Percentiles rank a stretch among this genome's conserved stretches.
Evolutionary conservation across 2,888 invertebrate species (phyloP).

Genomic region (Amphipyra berbera): DNA sequence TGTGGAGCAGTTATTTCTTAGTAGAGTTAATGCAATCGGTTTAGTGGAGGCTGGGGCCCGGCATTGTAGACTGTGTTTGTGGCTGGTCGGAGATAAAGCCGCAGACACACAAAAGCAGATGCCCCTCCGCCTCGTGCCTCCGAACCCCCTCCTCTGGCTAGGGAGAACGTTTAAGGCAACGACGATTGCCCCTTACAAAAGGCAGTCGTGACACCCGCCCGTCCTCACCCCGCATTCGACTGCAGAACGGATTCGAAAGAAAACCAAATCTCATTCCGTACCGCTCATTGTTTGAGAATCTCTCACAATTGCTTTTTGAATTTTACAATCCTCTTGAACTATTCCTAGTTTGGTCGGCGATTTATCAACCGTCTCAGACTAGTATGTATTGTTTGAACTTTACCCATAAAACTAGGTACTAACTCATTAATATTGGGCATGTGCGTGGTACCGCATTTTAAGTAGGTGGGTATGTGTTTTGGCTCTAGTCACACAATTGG

Average conservation of each 20-base stretch:
- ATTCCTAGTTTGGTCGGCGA: constrained; percentile 59
- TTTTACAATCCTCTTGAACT: constrained; percentile 73
- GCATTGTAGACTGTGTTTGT: constrained; percentile 69
- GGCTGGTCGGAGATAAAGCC: constrained; percentile 77
- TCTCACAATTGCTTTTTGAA: constrained; percentile 82
- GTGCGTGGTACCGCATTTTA: constrained; percentile 2
- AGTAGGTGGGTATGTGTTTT: constrained; percentile 26
- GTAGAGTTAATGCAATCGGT: constrained; percentile 78
- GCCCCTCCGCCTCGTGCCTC: constrained; percentile 64
- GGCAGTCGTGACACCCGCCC: constrained; percentile 60
- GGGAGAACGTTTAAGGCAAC: constrained; percentile 79
- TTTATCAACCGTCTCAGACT: constrained; percentile 43
- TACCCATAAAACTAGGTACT: constrained; percentile 22
- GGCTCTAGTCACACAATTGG: constrained; percentile 8
- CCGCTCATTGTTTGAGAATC: constrained; percentile 81
- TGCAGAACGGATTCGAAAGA: constrained; percentile 79
- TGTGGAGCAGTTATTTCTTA: constrained; percentile 61
- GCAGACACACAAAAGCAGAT: constrained; percentile 78
- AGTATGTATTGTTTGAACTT: constrained; percentile 32
- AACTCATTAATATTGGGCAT: constrained; percentile 30
- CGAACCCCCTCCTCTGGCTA: constrained; percentile 59
- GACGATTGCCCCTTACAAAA: constrained; percentile 84
- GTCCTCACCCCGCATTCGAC: constrained; percentile 67
- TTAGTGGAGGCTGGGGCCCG: constrained; percentile 65
- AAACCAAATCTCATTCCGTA: constrained; percentile 82